Conservation (phyloP, 2,113 vertebrate species). For the Lampris megalopsis region DNA sequence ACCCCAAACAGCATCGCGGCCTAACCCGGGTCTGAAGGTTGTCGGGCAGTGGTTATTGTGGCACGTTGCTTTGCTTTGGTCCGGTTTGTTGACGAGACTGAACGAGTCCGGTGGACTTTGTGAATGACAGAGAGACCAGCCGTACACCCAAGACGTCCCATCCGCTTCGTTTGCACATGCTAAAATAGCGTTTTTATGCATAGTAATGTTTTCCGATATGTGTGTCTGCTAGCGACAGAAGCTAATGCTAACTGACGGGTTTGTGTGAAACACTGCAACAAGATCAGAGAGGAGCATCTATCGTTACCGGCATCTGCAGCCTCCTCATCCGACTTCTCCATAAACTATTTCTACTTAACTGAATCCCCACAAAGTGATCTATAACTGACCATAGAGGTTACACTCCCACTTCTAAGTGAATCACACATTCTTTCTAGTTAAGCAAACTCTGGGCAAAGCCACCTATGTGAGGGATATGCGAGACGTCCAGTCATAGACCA, state of each 20-base stretch:
- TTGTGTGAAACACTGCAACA: constrained; percentile 66
- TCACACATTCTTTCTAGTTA: too few relatives aligned
- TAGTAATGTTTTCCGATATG: constrained; percentile 51
- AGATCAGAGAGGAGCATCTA: constrained; percentile 65
- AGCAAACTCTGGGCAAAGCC: too few relatives aligned
- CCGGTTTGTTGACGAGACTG: constrained; percentile 84
- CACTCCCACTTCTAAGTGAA: neutral
- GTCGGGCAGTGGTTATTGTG: constrained; percentile 83
- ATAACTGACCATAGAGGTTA: neutral
- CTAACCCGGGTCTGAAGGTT: constrained; percentile 82
- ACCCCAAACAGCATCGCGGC: constrained; percentile 82
- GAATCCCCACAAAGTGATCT: neutral
- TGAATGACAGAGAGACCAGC: constrained; percentile 57
- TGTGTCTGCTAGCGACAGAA: constrained; percentile 69
- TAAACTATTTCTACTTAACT: constrained; percentile 30
- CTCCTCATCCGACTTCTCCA: constrained; percentile 29
- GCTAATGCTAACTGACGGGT: constrained; percentile 79
- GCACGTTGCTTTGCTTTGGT: constrained; percentile 88
- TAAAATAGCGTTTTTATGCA: neutral
- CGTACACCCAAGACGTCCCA: neutral
- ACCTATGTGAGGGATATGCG: too few relatives aligned
- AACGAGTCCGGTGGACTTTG: constrained; percentile 71
- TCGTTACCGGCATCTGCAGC: constrained; percentile 59
- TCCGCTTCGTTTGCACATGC: constrained; percentile 14
- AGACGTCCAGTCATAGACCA: too few relatives aligned